Percentiles rank a stretch among this genome's conserved stretches.
Conservation (phyloP, 1,140 invertebrate species). For the Drosophila malerkotliana region DNA sequence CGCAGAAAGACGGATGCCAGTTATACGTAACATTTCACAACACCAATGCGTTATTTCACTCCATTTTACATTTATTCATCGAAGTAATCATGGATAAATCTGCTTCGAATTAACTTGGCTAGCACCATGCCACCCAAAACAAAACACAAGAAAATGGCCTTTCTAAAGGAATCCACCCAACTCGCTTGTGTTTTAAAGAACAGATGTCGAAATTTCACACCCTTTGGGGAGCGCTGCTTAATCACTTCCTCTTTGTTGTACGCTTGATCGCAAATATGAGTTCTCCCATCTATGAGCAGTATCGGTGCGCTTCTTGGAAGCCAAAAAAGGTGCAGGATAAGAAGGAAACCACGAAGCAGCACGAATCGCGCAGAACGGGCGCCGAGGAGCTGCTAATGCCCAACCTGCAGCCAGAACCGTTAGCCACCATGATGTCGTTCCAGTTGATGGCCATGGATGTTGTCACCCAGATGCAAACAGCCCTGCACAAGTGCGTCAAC, state of each 20-base stretch:
- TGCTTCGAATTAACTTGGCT: constrained; percentile 39
- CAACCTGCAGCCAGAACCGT: constrained; percentile 49
- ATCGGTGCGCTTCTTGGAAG: constrained; percentile 54
- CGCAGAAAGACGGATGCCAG: constrained; percentile 18
- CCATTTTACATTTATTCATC: constrained; percentile 35
- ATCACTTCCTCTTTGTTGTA: constrained; percentile 62
- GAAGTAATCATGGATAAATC: constrained; percentile 47
- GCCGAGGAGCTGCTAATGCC: constrained; percentile 38
- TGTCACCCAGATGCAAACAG: constrained; percentile 50
- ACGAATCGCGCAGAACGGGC: constrained; percentile 18
- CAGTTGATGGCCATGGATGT: constrained; percentile 60
- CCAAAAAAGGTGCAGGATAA: constrained; percentile 30
- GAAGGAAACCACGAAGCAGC: constrained; percentile 21
- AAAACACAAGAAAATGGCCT: constrained; percentile 64
- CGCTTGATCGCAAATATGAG: constrained; percentile 63
- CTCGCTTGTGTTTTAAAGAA: constrained; percentile 56
- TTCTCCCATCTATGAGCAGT: constrained; percentile 71
- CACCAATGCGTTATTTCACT: constrained; percentile 58
- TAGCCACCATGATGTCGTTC: constrained; percentile 63
- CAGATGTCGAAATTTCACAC: constrained; percentile 59
- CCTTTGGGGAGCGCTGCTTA: constrained; percentile 58
- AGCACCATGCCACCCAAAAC: constrained; percentile 37
- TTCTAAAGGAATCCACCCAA: constrained; percentile 25
- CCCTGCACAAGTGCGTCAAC: constrained; percentile 51
- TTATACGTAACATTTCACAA: constrained; percentile 58